A percentile compares a stretch with the other conserved stretches of the same genome.
Evolutionary conservation across 1,140 invertebrate species (phyloP).

Genomic region (Caenorhabditis elegans): DNA sequence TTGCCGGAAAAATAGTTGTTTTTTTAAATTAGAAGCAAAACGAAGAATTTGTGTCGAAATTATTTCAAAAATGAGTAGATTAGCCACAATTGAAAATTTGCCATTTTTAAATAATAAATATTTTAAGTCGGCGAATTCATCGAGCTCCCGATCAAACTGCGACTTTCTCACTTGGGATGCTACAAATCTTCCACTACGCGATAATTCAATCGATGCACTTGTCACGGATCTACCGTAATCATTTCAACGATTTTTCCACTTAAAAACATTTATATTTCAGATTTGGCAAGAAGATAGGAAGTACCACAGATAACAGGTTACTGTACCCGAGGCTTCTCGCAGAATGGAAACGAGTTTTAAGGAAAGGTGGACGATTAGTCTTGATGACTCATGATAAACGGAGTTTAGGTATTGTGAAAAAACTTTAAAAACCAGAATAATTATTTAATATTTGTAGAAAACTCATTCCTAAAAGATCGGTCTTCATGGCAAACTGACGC

Average conservation of each 20-base stretch:
- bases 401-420: not conserved
- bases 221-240: slow-evolving; percentile 33
- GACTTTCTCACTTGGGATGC: slow-evolving; percentile 29
- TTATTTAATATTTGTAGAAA: not conserved
- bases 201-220: not conserved
- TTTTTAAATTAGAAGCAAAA: not conserved
- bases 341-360: slow-evolving; percentile 32
- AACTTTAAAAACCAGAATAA: too few relatives aligned
- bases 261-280: not conserved
- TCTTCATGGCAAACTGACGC: not conserved
- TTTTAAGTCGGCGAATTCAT: not conserved
- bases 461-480: not conserved
- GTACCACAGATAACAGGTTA: not conserved
- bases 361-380: slow-evolving; percentile 13
- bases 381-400: slow-evolving; percentile 33
- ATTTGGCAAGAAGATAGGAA: slow-evolving; percentile 34
- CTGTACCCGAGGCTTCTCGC: slow-evolving; percentile 8
- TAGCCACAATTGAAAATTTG: too few relatives aligned
- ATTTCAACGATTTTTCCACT: too few relatives aligned
- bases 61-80: too few relatives aligned
- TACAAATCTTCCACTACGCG: not conserved
- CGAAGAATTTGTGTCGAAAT: too few relatives aligned
- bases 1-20: too few relatives aligned
- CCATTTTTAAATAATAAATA: too few relatives aligned
- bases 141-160: not conserved